Base-by-base conservation (phyloP, 2,113 vertebrate genomes). In the Spea multiplicata region DNA sequence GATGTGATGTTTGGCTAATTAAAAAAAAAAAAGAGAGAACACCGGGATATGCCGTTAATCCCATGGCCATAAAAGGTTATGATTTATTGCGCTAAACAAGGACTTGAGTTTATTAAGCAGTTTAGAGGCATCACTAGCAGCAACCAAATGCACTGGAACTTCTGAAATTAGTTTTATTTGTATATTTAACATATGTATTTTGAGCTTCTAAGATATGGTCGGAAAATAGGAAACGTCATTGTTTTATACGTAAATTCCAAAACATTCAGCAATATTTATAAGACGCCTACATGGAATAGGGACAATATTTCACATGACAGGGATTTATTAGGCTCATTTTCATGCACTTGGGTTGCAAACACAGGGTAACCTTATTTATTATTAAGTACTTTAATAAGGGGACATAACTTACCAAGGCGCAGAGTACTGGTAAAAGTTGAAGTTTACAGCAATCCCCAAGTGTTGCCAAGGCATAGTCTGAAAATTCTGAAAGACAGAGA, bases 401-500 rank as follows among this genome's bases (percentile, higher is more conserved):
- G 30, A 30, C 30, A 2, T 30, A 30, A 89, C 90, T 91, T 88
- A 94, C 93, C 92, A 93, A 77, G 73, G 69, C 69, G 48, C 84
- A 87, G 52, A 94, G 5, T 0, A 76, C 55, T 0, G 90, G 83
- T 67, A 93, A 76, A 47, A 93, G 78, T 64, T 84, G 87, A 12
- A 91, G 90, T 66, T 90, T 86, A 84, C 91, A 95, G 88, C 95
- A 97, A 80, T 82, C 86, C 44, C 83, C 83, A 84, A 99, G 87
- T 44, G 90, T 74, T 73, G 71, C 83, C 1, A 93, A 85, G 3
- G 88, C 84, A 6, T 89, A 84, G 64, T 88, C 87, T 46, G 90
- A 86, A 90, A 98, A 91, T 86, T 95, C 97, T 99, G 92, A 44
- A 84, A 73, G 81, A 88, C 66, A 53, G 3, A 64, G 57, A 64